Conservation (phyloP, 1,140 invertebrate species). For the Amyelois transitella region DNA sequence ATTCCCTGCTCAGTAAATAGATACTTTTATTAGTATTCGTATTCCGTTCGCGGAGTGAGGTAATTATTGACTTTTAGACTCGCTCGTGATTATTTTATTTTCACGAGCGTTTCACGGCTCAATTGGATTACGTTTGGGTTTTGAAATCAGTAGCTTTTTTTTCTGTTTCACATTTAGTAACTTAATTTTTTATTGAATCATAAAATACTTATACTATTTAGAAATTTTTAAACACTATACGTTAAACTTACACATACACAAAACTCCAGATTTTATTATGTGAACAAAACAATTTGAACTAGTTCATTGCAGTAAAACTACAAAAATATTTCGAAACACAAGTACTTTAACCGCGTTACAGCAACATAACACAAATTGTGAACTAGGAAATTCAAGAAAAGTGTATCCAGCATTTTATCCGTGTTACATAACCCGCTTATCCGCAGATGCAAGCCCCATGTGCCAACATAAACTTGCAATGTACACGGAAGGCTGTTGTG, state of each 20-base stretch:
- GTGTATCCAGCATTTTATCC: slow-evolving; percentile 13
- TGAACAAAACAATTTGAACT: background rate
- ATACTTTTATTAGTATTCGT: slow-evolving; percentile 4
- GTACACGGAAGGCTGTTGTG: slow-evolving; percentile 13
- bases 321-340: background rate
- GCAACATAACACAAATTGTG: background rate
- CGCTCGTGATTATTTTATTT: background rate
- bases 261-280: background rate
- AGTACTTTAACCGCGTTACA: background rate
- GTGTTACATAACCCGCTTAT: slow-evolving; percentile 22
- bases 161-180: too few species aligned
- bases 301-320: background rate
- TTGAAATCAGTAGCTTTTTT: too few species aligned
- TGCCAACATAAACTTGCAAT: slow-evolving; percentile 21
- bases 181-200: too few species aligned
- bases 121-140: too few species aligned
- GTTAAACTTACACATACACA: too few species aligned
- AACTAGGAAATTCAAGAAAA: background rate
- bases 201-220: too few species aligned
- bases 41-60: background rate
- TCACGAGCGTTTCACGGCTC: background rate
- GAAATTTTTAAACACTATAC: too few species aligned
- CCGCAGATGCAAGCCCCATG: slow-evolving; percentile 13
- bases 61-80: background rate
- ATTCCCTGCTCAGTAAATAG: slow-evolving; percentile 7